These are phyloP conservation scores for Drosophila orosa DNA, from an alignment of 1,140 invertebrate species.

Conservation along the genomic window DNA sequence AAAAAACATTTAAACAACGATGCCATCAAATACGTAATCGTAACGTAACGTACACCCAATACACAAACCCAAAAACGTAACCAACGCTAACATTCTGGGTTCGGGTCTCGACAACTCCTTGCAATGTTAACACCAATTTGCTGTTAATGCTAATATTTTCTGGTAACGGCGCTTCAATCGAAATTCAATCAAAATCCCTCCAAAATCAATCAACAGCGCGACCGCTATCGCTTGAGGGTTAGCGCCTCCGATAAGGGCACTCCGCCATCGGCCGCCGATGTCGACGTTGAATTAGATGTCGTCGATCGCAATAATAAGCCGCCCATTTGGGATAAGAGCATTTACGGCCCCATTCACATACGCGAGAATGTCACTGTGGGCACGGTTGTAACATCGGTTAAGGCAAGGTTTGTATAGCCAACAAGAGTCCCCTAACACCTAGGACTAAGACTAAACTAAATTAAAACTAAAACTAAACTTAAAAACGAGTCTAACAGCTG, in stretches of 20 bases:
- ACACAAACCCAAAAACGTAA: constrained; percentile 64
- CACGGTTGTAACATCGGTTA: constrained; percentile 97
- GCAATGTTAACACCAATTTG: constrained; percentile 27
- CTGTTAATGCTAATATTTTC: constrained; percentile 42
- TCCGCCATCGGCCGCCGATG: constrained; percentile 94
- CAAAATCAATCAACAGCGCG: constrained; percentile 89
- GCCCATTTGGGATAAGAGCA: constrained; percentile 95
- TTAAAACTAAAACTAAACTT: constrained; percentile 14
- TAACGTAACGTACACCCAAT: constrained; percentile 58
- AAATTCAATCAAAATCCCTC: constrained; percentile 42
- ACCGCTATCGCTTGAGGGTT: constrained; percentile 96
- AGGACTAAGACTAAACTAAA: constrained; percentile 8
- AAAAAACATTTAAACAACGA: constrained; percentile 58
- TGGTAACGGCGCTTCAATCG: constrained; percentile 34
- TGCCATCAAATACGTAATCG: constrained; percentile 77
- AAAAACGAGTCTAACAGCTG: constrained; percentile 74
- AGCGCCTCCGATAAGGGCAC: constrained; percentile 96
- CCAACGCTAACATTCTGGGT: constrained; percentile 60
- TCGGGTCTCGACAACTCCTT: constrained; percentile 48
- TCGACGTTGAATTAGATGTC: constrained; percentile 98
- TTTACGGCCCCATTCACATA: constrained; percentile 98
- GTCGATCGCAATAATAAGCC: constrained; percentile 99
- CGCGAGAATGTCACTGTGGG: constrained; percentile 99
- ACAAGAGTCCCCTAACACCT: constrained; percentile 35
- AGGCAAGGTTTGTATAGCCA: constrained; percentile 96